Evolutionary conservation across 2,113 vertebrate species (phyloP), one percentile per base, ranked within the genome.

Genomic region (Pholis gunnellus): DNA sequence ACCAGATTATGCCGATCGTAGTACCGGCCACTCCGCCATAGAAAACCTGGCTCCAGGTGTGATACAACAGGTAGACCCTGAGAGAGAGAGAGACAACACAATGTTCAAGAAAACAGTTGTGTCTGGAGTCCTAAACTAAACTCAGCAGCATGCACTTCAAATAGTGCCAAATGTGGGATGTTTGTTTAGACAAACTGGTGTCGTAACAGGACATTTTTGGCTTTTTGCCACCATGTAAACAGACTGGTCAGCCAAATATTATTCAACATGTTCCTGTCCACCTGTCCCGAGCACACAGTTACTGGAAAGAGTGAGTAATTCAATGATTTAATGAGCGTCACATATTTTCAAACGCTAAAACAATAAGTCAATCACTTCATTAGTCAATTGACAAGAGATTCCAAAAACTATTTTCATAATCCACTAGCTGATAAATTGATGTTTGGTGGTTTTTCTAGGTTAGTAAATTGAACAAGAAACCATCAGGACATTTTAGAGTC

Each of bases 61-160:
- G 98, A 91, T 99, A 99, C 88, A 99, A 91, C 93, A 99, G 94
- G 95, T 99, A 99, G 90, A 99, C 97, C 93, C 98, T 99, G 90
- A 72, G 10, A 0, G 7, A 36, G 9, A 70, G 1, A 25, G 2
- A 17, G 4, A 40, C 5, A 0, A 54, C 36, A 48, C 5, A 27
- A 44, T 11, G 38, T 27, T 73, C 0, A 52, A 46, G 54, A 20
- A 34, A 44, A 81, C 6, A 59, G 17, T 27, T 46, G 50, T 13
- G 14, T 4, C 22, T 31, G 14, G 11, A 25, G 38, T 20, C 0
- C 9, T 7, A 11, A 5, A 34, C 13, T 61, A 61, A 50, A 75
- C 18, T 2, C 1, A 36, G 15, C 20, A 18, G 29, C 9, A 31
- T 18, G 22, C 13, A 31, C 29, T 38, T 59, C 2, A 59, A 27